Conservation (phyloP, 2,797 vertebrate genomes). For the Chaenodraco wilsoni region DNA sequence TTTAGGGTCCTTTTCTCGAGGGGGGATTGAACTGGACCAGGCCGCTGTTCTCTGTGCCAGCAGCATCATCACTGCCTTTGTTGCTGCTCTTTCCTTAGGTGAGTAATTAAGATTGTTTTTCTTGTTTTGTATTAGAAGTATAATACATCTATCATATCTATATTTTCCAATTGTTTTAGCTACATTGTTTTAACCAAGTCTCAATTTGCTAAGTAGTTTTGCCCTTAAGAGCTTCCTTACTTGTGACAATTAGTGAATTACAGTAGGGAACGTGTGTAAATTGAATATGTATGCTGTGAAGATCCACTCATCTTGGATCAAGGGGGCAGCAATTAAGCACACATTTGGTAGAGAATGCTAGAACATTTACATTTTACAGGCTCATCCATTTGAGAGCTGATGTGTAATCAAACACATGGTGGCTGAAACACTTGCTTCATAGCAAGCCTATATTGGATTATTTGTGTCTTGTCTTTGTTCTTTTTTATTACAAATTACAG, state of each 20-base stretch:
- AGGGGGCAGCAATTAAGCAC: no score
- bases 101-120: not conserved
- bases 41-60: constrained; percentile 92
- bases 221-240: not conserved
- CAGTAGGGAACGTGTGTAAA: not conserved
- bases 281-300: not conserved
- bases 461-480: no score
- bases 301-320: no score
- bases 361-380: no score
- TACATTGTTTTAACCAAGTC: not conserved
- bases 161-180: not conserved
- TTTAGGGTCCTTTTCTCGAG: constrained; percentile 88
- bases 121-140: not conserved
- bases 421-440: no score
- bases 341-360: no score
- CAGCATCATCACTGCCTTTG: constrained; percentile 92
- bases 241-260: not conserved
- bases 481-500: no score
- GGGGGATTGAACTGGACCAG: constrained; percentile 88
- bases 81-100: constrained; percentile 94
- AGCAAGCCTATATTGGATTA: no score
- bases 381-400: no score
- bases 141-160: not conserved
- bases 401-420: no score
- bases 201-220: no score